Percentiles rank a stretch among this genome's conserved stretches.
phyloP scores from a whole-genome alignment of 2,113 vertebrate species.

The Uria aalge region DNA sequence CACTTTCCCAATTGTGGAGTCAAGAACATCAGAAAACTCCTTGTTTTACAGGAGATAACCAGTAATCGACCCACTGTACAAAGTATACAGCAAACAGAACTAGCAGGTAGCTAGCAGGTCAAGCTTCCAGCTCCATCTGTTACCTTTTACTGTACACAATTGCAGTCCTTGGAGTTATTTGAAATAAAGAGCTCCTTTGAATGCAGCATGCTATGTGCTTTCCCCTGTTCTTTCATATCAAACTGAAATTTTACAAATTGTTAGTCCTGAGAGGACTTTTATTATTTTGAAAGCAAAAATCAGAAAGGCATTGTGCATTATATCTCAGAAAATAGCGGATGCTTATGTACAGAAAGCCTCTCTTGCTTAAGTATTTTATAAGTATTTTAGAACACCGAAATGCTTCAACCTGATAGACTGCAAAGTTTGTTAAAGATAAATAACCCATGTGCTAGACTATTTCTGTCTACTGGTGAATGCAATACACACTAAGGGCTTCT shows the following conservation, averaged over 20 bases:
- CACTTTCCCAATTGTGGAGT: neutral
- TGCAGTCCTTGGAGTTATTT: neutral
- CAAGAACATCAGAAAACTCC: neutral
- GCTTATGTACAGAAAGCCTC: neutral
- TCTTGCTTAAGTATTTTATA: neutral
- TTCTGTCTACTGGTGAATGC: neutral
- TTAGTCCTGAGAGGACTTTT: neutral
- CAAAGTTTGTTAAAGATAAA: conserved; percentile 6
- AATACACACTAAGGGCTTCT: neutral
- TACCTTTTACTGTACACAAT: neutral
- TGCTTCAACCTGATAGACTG: neutral
- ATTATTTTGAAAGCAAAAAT: neutral
- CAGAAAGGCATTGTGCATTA: neutral
- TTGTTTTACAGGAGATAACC: neutral
- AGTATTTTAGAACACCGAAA: neutral
- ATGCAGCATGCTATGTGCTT: neutral
- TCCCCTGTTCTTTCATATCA: neutral
- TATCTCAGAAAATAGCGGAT: neutral
- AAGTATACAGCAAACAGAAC: neutral
- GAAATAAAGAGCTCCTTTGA: neutral
- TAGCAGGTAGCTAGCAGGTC: neutral
- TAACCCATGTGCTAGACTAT: neutral
- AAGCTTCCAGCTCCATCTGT: neutral
- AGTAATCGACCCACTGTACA: neutral
- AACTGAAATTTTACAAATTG: neutral